Evolutionary conservation across 2,113 vertebrate genomes (phyloP), one percentile per base, ranked within the genome.

Genomic region (Thalassarche chlororhynchos): DNA sequence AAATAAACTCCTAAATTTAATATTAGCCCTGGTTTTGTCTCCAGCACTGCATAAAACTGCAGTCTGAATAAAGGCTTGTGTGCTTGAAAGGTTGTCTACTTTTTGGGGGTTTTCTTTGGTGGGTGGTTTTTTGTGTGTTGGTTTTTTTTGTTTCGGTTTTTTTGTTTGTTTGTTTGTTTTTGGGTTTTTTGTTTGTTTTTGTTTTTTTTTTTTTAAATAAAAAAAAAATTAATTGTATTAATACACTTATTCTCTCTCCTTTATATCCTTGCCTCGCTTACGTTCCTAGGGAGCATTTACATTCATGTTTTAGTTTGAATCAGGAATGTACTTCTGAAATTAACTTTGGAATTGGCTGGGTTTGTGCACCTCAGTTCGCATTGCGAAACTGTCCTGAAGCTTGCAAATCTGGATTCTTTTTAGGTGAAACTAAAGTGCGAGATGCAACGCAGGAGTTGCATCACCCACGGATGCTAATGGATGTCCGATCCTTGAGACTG

Each of bases 331-430:
- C 51, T 32, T 57, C 47, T 54, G 57, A 42, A 47, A 36, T 10
- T 7, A 40, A 6, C 31, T 58, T 40, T 8, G 49, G 42, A 64
- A 14, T 40, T 76, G 55, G 2, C 25, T 71, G 24, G 6, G 23
- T 49, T 79, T 47, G 17, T 18, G 7, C 38, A 23, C 21, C 19
- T 55, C 24, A 14, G 19, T 61, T 86, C 1, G 1, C 10, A 2
- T 38, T 49, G n/a, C 12, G 3, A 57, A 9, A 2, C 40, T 1
- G 0, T n/a, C 29, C 32, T 23, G 29, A 32, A 32, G 7, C 36
- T 62, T 71, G 42, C 8, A 28, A 44, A 18, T 46, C 26, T 17
- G 28, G 28, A 5, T 57, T 57, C 12, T 62, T 82, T 29, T 57
- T 15, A 36, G 4, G 49, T 72, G 28, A 72, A 62, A 61, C 24